phyloP scores from a whole-genome alignment of 1,140 invertebrate species.

The Chironomus striatipennis region DNA sequence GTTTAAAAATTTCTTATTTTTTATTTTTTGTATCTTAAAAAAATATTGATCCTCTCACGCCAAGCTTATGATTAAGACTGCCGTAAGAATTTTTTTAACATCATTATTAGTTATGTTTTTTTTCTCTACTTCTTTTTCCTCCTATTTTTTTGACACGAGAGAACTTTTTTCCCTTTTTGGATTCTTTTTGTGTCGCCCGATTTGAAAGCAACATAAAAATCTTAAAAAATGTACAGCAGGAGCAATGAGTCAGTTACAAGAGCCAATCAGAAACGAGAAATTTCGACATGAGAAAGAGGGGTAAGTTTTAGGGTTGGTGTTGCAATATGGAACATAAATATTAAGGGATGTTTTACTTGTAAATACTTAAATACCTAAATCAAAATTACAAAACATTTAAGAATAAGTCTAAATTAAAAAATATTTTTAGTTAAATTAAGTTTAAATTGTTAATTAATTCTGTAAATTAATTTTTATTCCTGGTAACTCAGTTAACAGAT shows the following conservation, averaged over 20 bases:
- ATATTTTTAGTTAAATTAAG: too few relatives aligned
- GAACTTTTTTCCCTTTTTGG: not conserved
- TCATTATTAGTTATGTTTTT: constrained; percentile 17
- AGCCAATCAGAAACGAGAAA: not conserved
- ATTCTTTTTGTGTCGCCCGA: not conserved
- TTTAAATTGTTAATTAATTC: too few relatives aligned
- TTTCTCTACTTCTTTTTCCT: not conserved
- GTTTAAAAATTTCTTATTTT: not conserved
- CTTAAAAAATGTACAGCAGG: not conserved
- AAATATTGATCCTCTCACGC: not conserved
- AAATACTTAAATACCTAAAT: too few relatives aligned
- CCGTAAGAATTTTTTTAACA: constrained; percentile 3
- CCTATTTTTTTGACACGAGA: not conserved
- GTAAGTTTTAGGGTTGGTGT: not conserved
- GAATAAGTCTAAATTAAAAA: too few relatives aligned
- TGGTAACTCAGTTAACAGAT: too few relatives aligned
- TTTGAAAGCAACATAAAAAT: constrained; percentile 10
- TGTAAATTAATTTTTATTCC: too few relatives aligned
- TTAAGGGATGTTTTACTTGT: too few relatives aligned
- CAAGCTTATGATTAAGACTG: not conserved
- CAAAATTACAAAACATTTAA: too few relatives aligned
- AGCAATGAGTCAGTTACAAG: not conserved
- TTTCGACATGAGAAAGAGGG: not conserved
- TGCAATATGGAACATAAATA: not conserved
- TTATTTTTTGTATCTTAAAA: not conserved